A percentile compares a stretch with the other conserved stretches of the same genome.
Conservation (phyloP, 2,113 vertebrate species). For the Cyphomyrus discorhynchus region DNA sequence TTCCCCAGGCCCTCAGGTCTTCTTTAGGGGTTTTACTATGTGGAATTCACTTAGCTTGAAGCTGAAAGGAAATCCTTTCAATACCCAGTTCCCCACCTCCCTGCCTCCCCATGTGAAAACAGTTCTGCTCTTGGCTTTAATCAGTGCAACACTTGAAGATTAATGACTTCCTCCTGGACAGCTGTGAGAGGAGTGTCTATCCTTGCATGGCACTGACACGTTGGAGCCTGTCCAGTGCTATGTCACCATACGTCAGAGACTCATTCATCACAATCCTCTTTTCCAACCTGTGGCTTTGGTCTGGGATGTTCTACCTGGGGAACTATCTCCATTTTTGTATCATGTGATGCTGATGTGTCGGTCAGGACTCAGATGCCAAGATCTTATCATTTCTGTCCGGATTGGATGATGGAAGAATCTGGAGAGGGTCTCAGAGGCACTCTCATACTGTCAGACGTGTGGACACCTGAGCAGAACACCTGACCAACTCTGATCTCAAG, state of each 20-base stretch:
- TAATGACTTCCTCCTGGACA: not conserved
- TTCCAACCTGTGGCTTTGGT: not conserved
- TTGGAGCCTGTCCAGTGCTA: not conserved
- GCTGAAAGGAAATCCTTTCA: not conserved
- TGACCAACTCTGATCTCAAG: not conserved
- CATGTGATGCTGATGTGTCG: not conserved
- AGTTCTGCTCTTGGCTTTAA: not conserved
- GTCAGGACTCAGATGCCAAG: not conserved
- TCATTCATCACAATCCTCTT: not conserved
- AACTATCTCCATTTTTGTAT: slow-evolving; percentile 20
- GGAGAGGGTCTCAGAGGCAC: not conserved
- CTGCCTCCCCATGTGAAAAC: not conserved
- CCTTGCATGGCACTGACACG: not conserved
- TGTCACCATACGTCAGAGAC: not conserved
- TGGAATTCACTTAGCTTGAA: not conserved
- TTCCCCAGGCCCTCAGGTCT: not conserved
- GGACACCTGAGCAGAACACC: not conserved
- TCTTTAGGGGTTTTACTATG: not conserved
- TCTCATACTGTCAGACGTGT: not conserved
- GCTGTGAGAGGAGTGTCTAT: not conserved
- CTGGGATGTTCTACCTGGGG: slow-evolving; percentile 3
- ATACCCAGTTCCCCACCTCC: not conserved
- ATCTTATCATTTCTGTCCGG: not conserved
- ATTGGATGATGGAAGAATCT: not conserved
- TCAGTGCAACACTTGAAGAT: not conserved